These are phyloP conservation scores for Drosophila percnosoma DNA, from an alignment of 2,888 invertebrate genomes.

Conservation along the genomic window DNA sequence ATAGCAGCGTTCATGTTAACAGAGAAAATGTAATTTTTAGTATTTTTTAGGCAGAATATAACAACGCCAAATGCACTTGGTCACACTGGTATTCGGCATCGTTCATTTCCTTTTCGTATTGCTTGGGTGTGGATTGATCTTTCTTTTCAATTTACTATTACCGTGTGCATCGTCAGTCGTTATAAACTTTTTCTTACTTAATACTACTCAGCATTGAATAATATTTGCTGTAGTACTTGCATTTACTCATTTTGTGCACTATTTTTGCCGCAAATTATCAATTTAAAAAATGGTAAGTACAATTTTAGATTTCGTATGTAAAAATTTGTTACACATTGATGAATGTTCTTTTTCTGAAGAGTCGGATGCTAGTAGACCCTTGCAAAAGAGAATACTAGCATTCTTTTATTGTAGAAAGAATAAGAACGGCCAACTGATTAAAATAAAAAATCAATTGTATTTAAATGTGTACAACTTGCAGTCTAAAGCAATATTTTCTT, in stretches of 20 bases:
- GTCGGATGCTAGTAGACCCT: conserved; percentile 52
- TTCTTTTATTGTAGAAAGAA: conserved; percentile 76
- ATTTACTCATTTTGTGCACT: neutral
- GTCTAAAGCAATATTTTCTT: neutral
- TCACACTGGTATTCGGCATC: conserved; percentile 14
- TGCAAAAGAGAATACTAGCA: conserved; percentile 42
- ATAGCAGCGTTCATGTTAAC: neutral
- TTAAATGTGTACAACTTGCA: neutral
- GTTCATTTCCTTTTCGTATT: conserved; percentile 41
- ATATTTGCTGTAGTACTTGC: neutral
- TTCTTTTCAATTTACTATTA: conserved; percentile 3
- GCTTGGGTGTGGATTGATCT: neutral
- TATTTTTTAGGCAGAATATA: conserved; percentile 12
- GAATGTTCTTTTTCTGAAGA: conserved; percentile 76
- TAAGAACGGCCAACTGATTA: conserved; percentile 83
- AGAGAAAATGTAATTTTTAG: neutral
- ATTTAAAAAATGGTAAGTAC: conserved; percentile 37
- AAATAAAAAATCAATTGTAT: neutral
- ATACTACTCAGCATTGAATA: neutral
- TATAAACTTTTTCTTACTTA: neutral
- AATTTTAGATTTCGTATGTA: fast-evolving
- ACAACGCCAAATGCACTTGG: neutral
- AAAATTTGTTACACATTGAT: conserved; percentile 38
- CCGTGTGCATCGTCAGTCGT: conserved; percentile 14
- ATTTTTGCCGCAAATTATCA: neutral